A percentile compares a stretch with the other conserved stretches of the same genome.
These are phyloP conservation scores for Luperina nickerlii DNA, from an alignment of 2,888 invertebrate genomes.

Conservation along the genomic window DNA sequence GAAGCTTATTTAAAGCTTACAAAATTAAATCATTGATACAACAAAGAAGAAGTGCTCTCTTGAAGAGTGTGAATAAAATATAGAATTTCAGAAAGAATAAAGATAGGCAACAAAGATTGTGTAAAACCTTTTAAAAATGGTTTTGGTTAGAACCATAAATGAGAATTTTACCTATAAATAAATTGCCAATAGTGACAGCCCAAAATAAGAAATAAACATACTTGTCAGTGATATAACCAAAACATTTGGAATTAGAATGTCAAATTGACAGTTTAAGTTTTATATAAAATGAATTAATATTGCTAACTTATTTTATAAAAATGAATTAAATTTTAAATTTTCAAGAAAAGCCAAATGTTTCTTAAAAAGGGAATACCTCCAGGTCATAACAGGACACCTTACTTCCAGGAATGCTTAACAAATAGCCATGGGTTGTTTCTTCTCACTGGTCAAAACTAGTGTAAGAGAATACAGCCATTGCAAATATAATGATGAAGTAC, in stretches of 20 bases:
- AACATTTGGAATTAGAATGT: slow-evolving; percentile 53
- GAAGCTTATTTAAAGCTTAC: background rate
- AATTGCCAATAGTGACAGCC: slow-evolving; percentile 14
- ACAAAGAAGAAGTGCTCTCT: background rate
- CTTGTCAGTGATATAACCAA: background rate
- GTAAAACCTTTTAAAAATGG: background rate
- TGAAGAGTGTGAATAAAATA: background rate
- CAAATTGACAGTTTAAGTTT: slow-evolving; percentile 35
- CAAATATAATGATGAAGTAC: background rate
- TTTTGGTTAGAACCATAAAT: background rate
- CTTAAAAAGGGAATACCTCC: background rate
- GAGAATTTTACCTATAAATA: background rate
- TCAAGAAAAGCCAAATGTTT: slow-evolving; percentile 10
- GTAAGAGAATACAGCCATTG: slow-evolving; percentile 50
- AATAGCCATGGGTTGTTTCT: slow-evolving; percentile 51
- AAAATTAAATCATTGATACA: background rate
- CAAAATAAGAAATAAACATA: slow-evolving; percentile 11
- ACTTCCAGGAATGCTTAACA: background rate
- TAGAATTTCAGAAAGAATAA: background rate
- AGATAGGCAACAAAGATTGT: background rate
- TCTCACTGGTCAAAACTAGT: slow-evolving; percentile 56
- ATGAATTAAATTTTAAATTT: background rate
- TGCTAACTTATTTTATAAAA: slow-evolving; percentile 36
- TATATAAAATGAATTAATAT: slow-evolving; percentile 29
- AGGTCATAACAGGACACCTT: background rate